Evolutionary conservation across 1,140 invertebrate genomes (phyloP).

Genomic region (Samia ricini): DNA sequence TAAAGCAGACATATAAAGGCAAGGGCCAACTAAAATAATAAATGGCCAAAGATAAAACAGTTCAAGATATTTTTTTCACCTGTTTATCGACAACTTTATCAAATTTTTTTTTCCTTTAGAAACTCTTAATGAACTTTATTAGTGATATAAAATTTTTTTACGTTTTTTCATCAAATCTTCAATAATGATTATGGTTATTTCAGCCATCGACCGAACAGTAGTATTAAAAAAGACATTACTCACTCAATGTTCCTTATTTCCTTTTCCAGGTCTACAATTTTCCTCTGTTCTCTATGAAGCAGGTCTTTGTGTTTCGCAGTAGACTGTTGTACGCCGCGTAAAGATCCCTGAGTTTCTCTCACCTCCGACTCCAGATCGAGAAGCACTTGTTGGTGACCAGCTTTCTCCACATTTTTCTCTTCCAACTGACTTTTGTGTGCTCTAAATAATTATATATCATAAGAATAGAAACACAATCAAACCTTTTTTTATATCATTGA

Average conservation of each 20-base stretch:
- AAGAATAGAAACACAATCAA: neutral
- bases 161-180: too few relatives aligned
- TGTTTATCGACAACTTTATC: too few relatives aligned
- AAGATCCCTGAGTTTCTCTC: slow-evolving; percentile 23
- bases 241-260: slow-evolving; percentile 55
- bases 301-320: slow-evolving; percentile 42
- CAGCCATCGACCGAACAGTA: too few relatives aligned
- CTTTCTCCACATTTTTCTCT: slow-evolving; percentile 30
- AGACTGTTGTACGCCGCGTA: slow-evolving; percentile 22
- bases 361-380: slow-evolving; percentile 25
- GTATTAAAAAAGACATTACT: too few relatives aligned
- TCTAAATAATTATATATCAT: slow-evolving; percentile 16
- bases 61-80: too few relatives aligned
- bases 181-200: too few relatives aligned
- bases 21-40: too few relatives aligned
- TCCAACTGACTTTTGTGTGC: slow-evolving; percentile 31
- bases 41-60: too few relatives aligned
- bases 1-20: too few relatives aligned
- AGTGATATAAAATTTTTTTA: too few relatives aligned
- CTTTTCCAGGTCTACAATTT: slow-evolving; percentile 46
- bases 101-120: too few relatives aligned
- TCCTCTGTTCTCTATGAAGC: slow-evolving; percentile 43
- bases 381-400: slow-evolving; percentile 34
- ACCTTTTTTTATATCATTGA: neutral
- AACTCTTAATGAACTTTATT: too few relatives aligned